Percentiles rank a stretch among this genome's conserved stretches.
Conservation (phyloP, 2,797 vertebrate genomes). For the Helicolenus hilgendorfi region DNA sequence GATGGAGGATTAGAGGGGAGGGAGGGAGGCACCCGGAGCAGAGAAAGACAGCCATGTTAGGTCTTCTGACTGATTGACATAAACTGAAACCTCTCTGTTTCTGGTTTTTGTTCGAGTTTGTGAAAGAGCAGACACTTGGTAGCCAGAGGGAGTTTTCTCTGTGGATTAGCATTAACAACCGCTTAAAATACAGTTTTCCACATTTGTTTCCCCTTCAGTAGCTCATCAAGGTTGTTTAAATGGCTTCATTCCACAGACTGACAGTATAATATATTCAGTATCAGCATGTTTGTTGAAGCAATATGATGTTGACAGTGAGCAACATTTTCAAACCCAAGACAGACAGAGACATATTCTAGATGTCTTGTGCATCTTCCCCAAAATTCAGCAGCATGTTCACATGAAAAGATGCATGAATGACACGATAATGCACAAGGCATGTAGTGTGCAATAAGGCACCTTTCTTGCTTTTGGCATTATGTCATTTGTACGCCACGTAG, state of each 20-base stretch:
- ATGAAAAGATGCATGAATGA: accelerated
- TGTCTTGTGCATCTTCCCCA: not conserved
- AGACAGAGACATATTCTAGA: not conserved
- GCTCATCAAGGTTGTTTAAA: not conserved
- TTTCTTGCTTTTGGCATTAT: too few relatives aligned
- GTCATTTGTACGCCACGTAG: too few relatives aligned
- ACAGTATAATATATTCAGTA: not conserved
- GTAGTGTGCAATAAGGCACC: too few relatives aligned
- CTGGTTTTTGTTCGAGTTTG: constrained; percentile 2
- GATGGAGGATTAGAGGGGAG: constrained; percentile 84
- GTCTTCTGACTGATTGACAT: constrained; percentile 87
- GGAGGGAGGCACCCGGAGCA: constrained; percentile 66
- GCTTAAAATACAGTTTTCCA: constrained; percentile 7
- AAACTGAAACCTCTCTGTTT: constrained; percentile 69
- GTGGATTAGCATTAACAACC: constrained; percentile 12
- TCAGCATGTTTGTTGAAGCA: not conserved
- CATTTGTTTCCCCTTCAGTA: not conserved
- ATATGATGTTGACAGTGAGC: not conserved
- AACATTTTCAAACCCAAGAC: not conserved
- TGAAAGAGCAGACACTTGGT: constrained; percentile 12
- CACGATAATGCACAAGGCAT: too few relatives aligned
- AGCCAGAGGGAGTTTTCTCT: not conserved
- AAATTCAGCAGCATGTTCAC: too few relatives aligned
- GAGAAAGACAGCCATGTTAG: constrained; percentile 86
- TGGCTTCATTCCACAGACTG: not conserved